Evolutionary conservation across 2,888 invertebrate species (phyloP).

Genomic region (Drosophila histrio): DNA sequence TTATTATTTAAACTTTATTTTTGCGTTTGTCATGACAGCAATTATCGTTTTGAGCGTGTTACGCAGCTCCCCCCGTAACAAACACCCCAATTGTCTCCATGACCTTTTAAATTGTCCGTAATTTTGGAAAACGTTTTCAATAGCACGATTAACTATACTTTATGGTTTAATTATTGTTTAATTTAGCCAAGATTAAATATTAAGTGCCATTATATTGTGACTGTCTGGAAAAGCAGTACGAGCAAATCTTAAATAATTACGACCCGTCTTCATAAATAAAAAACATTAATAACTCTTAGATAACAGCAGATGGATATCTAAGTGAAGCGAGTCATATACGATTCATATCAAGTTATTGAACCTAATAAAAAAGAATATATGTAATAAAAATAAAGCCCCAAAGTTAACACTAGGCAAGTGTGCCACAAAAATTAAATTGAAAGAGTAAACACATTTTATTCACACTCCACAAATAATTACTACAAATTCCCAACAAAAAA

Average conservation of each 20-base stretch:
- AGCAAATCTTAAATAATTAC: background rate
- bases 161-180: conserved; percentile 60
- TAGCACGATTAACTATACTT: conserved; percentile 51
- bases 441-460: conserved; percentile 26
- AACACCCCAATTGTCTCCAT: background rate
- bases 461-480: conserved; percentile 33
- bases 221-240: too few species aligned
- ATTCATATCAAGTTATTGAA: background rate
- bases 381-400: background rate
- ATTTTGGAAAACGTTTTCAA: conserved; percentile 57
- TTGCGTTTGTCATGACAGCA: conserved; percentile 78
- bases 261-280: background rate
- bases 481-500: background rate
- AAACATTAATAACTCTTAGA: background rate
- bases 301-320: background rate
- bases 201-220: conserved; percentile 8
- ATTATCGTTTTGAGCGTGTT: conserved; percentile 65
- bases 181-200: conserved; percentile 46
- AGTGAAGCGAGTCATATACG: background rate
- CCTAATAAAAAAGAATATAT: background rate
- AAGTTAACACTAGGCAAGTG: conserved; percentile 13
- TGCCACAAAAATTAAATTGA: conserved; percentile 14
- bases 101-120: conserved; percentile 44
- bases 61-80: conserved; percentile 1
- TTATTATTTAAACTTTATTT: conserved; percentile 78